These are phyloP conservation scores for Cerastis leucographa DNA, from an alignment of 2,888 invertebrate species.

Conservation along the genomic window DNA sequence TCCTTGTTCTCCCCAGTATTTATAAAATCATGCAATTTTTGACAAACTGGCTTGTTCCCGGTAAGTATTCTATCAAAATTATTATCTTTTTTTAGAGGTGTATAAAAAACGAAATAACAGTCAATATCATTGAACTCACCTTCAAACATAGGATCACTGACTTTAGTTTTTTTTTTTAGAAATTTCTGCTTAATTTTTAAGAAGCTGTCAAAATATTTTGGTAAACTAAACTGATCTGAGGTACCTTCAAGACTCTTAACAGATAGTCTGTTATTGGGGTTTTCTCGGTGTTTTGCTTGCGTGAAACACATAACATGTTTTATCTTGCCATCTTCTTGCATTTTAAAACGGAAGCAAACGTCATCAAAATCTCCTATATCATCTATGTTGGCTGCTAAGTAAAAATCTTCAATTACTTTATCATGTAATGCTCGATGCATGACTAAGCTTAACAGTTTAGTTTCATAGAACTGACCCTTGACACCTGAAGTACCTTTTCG, in stretches of 20 bases:
- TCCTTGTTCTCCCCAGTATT: constrained; percentile 58
- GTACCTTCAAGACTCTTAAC: constrained; percentile 64
- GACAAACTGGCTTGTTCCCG: constrained; percentile 48
- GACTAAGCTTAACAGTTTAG: constrained; percentile 70
- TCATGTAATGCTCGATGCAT: constrained; percentile 69
- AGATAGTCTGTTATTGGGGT: constrained; percentile 66
- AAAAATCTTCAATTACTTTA: constrained; percentile 64
- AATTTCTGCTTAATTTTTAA: constrained; percentile 70
- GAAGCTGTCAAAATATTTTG: constrained; percentile 73
- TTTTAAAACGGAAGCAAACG: constrained; percentile 69
- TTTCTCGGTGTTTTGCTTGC: constrained; percentile 74
- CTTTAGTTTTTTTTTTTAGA: constrained; percentile 47
- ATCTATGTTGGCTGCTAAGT: constrained; percentile 71
- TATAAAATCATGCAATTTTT: constrained; percentile 66
- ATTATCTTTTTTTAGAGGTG: constrained; percentile 65
- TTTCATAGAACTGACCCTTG: constrained; percentile 68
- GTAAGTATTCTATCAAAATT: constrained; percentile 59
- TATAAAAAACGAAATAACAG: constrained; percentile 71
- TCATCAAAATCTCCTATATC: constrained; percentile 74
- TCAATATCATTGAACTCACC: constrained; percentile 66
- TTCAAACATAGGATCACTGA: constrained; percentile 67
- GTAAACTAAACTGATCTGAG: constrained; percentile 66
- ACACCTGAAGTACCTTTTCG: constrained; percentile 64
- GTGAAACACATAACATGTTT: constrained; percentile 68
- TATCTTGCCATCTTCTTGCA: constrained; percentile 49